phyloP scores from a whole-genome alignment of 35 echinoderm and acorn worm genomes.

The Heliocidaris tuberculata region DNA sequence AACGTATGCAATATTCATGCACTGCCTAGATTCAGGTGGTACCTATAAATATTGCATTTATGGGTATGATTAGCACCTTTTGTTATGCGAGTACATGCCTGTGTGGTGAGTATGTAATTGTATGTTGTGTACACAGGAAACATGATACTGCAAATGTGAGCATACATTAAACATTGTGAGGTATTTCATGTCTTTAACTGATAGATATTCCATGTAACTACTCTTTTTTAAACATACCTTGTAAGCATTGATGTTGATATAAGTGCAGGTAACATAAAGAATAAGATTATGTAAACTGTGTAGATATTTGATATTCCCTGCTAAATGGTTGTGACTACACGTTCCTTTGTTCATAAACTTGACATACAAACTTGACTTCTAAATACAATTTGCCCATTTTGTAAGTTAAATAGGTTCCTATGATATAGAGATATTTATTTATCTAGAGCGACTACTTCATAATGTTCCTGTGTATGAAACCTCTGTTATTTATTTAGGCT shows the following conservation, averaged over 20 bases:
- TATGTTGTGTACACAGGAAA: background rate
- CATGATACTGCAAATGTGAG: background rate
- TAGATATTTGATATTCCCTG: too few relatives aligned
- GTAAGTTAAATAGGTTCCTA: background rate
- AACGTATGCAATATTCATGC: background rate
- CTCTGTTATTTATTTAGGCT: too few relatives aligned
- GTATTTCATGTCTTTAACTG: background rate
- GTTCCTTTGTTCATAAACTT: background rate
- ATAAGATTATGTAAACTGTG: background rate
- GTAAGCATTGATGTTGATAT: background rate
- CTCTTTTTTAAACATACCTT: background rate
- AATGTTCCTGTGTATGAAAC: too few relatives aligned
- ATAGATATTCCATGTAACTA: background rate
- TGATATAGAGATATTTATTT: background rate
- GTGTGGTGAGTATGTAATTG: constrained; percentile 1
- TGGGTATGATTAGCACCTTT: background rate
- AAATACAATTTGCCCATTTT: background rate
- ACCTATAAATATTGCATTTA: background rate
- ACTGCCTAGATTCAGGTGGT: background rate
- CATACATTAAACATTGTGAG: background rate
- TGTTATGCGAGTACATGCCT: background rate
- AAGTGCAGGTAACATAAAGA: background rate
- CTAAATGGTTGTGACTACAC: background rate
- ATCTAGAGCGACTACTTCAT: too few relatives aligned
- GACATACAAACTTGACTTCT: too few relatives aligned